Evolutionary conservation across 1,140 invertebrate genomes (phyloP), one percentile per base, ranked within the genome.

Genomic region (Nymphalis io): DNA sequence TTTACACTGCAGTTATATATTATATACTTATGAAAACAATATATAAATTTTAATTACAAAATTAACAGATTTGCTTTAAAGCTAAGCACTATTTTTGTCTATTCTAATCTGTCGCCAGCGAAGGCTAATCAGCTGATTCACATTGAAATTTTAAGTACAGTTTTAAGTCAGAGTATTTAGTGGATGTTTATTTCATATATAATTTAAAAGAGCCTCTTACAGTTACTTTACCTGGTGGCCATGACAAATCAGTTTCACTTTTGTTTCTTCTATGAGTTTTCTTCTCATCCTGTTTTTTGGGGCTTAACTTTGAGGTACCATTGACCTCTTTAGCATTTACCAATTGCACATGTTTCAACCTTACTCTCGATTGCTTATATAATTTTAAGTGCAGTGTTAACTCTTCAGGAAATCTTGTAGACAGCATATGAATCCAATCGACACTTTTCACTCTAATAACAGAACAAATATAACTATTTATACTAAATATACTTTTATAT

Each of bases 391-490:
- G 97, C 18, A 96, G 96, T 5, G 97, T 97, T 70, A 97, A 94
- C 93, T 98, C 97, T 89, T 98, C 97, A 5, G 98, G 96, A 64
- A 98, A 93, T 66, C 95, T 93, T 39, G 96, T 96, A 23, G 97
- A 97, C 60, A 98, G 93, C 75, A 97, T 95, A 15, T 96, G 95
- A 78, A 97, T 95, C 96, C 97, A 98, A 91, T 98, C 96, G 4
- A 98, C 94, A 82, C 96, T 94, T 93, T 97, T 97, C 39, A 97
- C 93, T 84, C 97, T 97, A 75, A 21, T 80, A 76, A 2, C 48
- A 55, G 0, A n/a, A n/a, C 3, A 42, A 42, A 42, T 42, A n/a
- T 42, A 15, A n/a, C 40, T 39, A 39, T 4, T 44, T 44, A 44
- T n/a, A n/a, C n/a, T n/a, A n/a, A n/a, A n/a, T n/a, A n/a, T n/a